Conservation (phyloP, 2,113 vertebrate genomes). For the Dascyllus trimaculatus region DNA sequence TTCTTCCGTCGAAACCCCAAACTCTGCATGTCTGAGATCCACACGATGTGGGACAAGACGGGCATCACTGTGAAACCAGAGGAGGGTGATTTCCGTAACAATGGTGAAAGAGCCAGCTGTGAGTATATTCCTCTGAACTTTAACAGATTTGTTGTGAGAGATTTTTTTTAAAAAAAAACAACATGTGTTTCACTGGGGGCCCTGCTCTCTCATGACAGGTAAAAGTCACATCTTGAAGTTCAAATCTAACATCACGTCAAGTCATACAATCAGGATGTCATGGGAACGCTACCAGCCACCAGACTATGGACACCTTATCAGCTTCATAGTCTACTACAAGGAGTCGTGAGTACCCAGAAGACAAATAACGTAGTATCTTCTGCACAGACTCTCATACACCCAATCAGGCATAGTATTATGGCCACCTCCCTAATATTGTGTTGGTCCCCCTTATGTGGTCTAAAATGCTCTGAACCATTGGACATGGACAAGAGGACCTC, state of each 20-base stretch:
- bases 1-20: conserved; percentile 97
- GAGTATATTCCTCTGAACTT: conserved; percentile 77
- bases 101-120: conserved; percentile 96
- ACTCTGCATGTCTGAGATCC: conserved; percentile 95
- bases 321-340: conserved; percentile 98
- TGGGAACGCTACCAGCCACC: conserved; percentile 94
- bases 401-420: too few relatives aligned
- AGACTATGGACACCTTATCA: conserved; percentile 92
- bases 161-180: neutral
- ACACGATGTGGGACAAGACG: conserved; percentile 94
- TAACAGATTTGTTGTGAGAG: too few relatives aligned
- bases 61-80: conserved; percentile 89
- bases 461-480: too few relatives aligned
- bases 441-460: too few relatives aligned
- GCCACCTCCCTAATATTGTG: too few relatives aligned
- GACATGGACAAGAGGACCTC: too few relatives aligned
- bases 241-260: conserved; percentile 90
- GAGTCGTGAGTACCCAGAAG: conserved; percentile 91
- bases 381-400: neutral
- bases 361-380: neutral
- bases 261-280: conserved; percentile 88
- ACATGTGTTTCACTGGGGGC: neutral
- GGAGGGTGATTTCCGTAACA: conserved; percentile 92
- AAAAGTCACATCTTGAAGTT: conserved; percentile 93
- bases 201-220: conserved; percentile 82